Evolutionary conservation across 2,888 invertebrate species (phyloP).

Genomic region (Eledona agricola): DNA sequence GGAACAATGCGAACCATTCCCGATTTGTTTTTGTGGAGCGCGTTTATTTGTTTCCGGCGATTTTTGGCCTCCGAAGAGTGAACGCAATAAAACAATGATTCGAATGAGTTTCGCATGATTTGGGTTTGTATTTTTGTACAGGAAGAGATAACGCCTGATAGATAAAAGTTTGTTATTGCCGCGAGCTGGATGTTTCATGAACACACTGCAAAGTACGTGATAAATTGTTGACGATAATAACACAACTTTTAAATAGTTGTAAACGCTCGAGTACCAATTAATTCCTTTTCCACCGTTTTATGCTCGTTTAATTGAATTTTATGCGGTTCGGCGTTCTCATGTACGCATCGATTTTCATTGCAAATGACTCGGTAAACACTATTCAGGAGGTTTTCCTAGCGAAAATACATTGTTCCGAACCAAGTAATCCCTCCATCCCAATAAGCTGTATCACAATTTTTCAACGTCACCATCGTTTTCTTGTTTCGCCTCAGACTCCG

Average conservation of each 20-base stretch:
- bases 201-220: slow-evolving; percentile 3
- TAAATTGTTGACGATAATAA: slow-evolving; percentile 2
- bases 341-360: too few species aligned
- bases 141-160: slow-evolving; percentile 5
- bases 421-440: too few species aligned
- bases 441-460: too few species aligned
- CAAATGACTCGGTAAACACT: too few species aligned
- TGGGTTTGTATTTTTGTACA: slow-evolving; percentile 1
- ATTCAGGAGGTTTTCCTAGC: too few species aligned
- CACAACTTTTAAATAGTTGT: not conserved
- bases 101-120: slow-evolving; percentile 3
- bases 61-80: not conserved
- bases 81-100: not conserved
- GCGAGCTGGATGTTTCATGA: not conserved
- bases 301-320: slow-evolving; percentile 9
- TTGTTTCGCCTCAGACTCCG: too few species aligned
- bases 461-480: too few species aligned
- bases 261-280: too few species aligned
- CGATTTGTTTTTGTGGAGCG: slow-evolving; percentile 9
- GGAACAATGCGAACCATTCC: slow-evolving; percentile 24
- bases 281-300: not conserved
- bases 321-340: too few species aligned
- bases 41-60: not conserved
- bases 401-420: too few species aligned
- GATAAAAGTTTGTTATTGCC: slow-evolving; percentile 1